Conservation (phyloP, 2,797 vertebrate species). For the Coregonus sp. region DNA sequence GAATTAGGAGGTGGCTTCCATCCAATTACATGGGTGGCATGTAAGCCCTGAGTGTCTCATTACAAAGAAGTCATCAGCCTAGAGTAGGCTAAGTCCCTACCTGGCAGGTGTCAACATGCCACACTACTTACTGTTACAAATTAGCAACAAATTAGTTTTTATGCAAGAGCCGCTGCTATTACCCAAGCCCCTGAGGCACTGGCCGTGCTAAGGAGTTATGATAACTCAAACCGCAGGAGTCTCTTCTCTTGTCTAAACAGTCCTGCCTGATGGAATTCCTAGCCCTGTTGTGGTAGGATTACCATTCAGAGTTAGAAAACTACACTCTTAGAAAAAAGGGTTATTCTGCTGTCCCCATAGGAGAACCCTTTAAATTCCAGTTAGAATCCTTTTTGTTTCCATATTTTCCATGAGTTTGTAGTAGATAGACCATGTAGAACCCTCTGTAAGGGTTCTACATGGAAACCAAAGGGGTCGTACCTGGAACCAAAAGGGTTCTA, state of each 20-base stretch:
- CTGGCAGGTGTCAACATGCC: constrained; percentile 62
- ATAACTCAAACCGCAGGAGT: constrained; percentile 23
- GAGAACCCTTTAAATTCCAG: constrained; percentile 6
- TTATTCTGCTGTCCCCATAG: too few species aligned
- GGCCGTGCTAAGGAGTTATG: constrained; percentile 30
- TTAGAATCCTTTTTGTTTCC: background rate
- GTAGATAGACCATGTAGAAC: too few species aligned
- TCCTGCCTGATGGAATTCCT: constrained; percentile 25
- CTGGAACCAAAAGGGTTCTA: too few species aligned
- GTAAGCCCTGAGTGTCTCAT: constrained; percentile 48
- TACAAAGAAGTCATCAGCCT: constrained; percentile 33
- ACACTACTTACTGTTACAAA: constrained; percentile 62
- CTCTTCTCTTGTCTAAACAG: constrained; percentile 48
- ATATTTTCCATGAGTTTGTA: too few species aligned
- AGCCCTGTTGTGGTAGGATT: constrained; percentile 4
- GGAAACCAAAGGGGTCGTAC: too few species aligned
- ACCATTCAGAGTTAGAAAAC: background rate
- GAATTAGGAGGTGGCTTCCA: constrained; percentile 34
- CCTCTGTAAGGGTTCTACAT: too few species aligned
- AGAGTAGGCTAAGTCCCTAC: constrained; percentile 10
- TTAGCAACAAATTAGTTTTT: constrained; percentile 54
- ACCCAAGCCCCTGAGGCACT: constrained; percentile 31
- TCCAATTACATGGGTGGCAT: constrained; percentile 59
- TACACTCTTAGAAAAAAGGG: background rate
- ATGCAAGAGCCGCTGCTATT: constrained; percentile 43